Evolutionary conservation across 2,113 vertebrate genomes (phyloP).

Genomic region (Pao palembangensis): DNA sequence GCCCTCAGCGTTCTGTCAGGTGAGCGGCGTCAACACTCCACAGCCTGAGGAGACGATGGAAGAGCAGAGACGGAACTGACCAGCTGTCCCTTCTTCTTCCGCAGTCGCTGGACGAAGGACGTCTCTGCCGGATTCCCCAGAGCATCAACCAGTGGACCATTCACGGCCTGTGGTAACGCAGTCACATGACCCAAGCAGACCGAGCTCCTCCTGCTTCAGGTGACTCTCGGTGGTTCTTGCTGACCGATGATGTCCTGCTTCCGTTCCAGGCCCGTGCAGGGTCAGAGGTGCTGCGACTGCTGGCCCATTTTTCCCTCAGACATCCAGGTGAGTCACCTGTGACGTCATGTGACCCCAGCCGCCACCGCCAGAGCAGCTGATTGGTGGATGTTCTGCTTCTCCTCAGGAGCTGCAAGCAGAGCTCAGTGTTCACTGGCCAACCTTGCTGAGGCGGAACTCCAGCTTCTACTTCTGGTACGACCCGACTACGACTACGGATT

Average conservation of each 20-base stretch:
- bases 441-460: constrained; percentile 48
- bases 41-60: too few species aligned
- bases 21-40: constrained; percentile 43
- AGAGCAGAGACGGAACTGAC: too few species aligned
- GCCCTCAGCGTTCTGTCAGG: constrained; percentile 74
- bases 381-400: not conserved
- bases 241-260: not conserved
- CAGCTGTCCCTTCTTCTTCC: not conserved
- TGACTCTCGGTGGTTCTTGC: not conserved
- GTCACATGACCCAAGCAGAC: not conserved
- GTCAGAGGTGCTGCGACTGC: constrained; percentile 52
- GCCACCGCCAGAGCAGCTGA: not conserved
- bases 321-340: constrained; percentile 56
- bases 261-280: constrained; percentile 51
- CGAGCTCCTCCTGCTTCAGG: too few species aligned
- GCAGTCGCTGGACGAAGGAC: constrained; percentile 42
- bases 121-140: constrained; percentile 59
- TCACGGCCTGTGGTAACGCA: constrained; percentile 71
- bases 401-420: constrained; percentile 62
- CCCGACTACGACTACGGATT: too few species aligned
- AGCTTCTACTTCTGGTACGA: constrained; percentile 70
- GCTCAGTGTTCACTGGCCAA: constrained; percentile 63
- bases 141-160: constrained; percentile 68
- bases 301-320: constrained; percentile 73
- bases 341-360: too few species aligned